Evolutionary conservation across 1,140 invertebrate species (phyloP).

Genomic region (Radopholus similis): DNA sequence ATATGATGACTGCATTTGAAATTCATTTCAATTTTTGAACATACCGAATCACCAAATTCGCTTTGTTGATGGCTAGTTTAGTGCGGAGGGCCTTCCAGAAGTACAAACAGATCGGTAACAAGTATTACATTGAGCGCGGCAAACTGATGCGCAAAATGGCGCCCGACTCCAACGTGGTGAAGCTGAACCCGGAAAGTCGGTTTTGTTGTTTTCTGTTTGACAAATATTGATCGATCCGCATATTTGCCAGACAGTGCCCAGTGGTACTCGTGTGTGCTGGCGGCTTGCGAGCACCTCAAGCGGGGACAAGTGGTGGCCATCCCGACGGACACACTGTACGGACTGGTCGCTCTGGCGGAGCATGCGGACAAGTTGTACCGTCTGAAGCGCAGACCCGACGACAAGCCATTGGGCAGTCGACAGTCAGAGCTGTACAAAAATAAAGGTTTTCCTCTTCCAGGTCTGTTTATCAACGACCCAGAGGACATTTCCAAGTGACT

Average conservation of each 20-base stretch:
- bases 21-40: neutral
- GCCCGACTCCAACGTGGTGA: conserved; percentile 5
- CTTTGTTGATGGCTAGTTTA: neutral
- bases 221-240: neutral
- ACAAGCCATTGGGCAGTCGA: conserved; percentile 36
- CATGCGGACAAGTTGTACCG: conserved; percentile 25
- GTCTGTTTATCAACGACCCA: neutral
- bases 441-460: neutral
- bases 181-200: neutral
- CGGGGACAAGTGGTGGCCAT: conserved; percentile 31
- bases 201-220: neutral
- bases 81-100: too few relatives aligned
- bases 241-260: neutral
- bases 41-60: neutral
- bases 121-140: neutral
- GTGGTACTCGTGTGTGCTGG: conserved; percentile 3
- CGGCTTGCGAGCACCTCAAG: conserved; percentile 6
- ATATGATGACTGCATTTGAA: too few relatives aligned
- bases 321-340: conserved; percentile 45
- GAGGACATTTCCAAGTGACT: neutral
- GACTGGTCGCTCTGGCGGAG: conserved; percentile 21
- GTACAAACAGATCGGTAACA: neutral
- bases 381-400: conserved; percentile 20
- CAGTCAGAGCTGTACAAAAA: neutral
- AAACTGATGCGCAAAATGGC: neutral